Percentiles rank a stretch among this genome's conserved stretches.
These are phyloP conservation scores for Sinopyrophorus schimmeli DNA, from an alignment of 2,888 invertebrate genomes.

Conservation along the genomic window DNA sequence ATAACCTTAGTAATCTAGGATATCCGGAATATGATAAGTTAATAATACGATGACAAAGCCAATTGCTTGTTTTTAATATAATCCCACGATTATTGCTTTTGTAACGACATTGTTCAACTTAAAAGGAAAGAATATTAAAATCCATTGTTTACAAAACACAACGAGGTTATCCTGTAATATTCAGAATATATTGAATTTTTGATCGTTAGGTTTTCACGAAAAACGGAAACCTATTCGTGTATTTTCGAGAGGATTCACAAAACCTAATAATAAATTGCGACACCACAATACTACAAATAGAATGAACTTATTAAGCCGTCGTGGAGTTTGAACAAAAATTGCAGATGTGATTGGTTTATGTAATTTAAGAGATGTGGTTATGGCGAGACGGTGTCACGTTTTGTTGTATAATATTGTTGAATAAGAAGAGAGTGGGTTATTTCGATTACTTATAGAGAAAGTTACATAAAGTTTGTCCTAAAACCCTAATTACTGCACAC, in stretches of 20 bases:
- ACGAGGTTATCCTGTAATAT: slow-evolving; percentile 10
- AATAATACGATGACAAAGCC: slow-evolving; percentile 25
- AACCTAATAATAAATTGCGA: too few species aligned
- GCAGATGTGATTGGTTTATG: slow-evolving; percentile 23
- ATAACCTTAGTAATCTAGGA: slow-evolving; percentile 34
- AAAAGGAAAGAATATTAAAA: slow-evolving; percentile 20
- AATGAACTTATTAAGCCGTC: background rate
- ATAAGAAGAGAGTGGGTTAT: slow-evolving; percentile 43
- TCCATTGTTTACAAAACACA: slow-evolving; percentile 22
- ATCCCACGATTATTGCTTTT: slow-evolving; percentile 17
- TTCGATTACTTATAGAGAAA: slow-evolving; percentile 42
- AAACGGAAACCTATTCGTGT: too few species aligned
- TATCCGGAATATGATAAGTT: slow-evolving; percentile 37
- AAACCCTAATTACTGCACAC: slow-evolving; percentile 30
- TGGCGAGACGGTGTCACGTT: slow-evolving; percentile 38
- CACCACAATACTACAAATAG: too few species aligned
- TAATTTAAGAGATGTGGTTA: slow-evolving; percentile 30
- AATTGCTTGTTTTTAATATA: slow-evolving; percentile 19
- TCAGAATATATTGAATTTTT: too few species aligned
- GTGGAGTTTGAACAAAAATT: slow-evolving; percentile 14
- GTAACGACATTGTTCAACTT: slow-evolving; percentile 20
- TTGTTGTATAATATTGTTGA: slow-evolving; percentile 36
- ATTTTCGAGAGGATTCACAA: too few species aligned
- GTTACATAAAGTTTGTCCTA: slow-evolving; percentile 44
- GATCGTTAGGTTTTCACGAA: too few species aligned